Conservation (phyloP, 2,113 vertebrate genomes). For the Lamprologus speciosus region DNA sequence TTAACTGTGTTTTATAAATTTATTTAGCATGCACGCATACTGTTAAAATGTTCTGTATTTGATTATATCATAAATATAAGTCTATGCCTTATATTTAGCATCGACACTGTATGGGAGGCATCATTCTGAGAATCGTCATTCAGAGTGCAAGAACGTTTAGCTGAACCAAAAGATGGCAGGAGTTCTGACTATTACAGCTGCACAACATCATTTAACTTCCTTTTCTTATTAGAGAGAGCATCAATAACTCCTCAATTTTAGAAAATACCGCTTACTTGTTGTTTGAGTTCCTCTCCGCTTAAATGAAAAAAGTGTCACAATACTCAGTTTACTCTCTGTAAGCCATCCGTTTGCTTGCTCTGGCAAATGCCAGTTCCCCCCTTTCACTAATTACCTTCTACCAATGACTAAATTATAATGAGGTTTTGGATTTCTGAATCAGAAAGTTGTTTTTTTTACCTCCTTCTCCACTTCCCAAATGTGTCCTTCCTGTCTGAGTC, state of each 20-base stretch:
- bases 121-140: not conserved
- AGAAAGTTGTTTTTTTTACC: not conserved
- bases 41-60: not conserved
- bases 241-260: not conserved
- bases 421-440: slow-evolving; percentile 50
- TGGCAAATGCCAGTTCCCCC: slow-evolving; percentile 38
- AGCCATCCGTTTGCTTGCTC: slow-evolving; percentile 41
- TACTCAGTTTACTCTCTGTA: not conserved
- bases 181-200: not conserved
- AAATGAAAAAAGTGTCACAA: not conserved
- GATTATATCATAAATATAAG: not conserved
- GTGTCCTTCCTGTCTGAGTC: slow-evolving; percentile 37
- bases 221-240: not conserved
- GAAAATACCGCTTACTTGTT: not conserved
- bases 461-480: slow-evolving; percentile 23
- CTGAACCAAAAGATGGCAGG: not conserved
- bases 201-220: not conserved
- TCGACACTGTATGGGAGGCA: not conserved
- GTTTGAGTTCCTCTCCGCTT: not conserved
- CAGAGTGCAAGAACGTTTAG: not conserved
- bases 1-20: not conserved
- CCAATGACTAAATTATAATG: slow-evolving; percentile 56
- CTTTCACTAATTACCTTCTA: slow-evolving; percentile 42
- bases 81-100: not conserved
- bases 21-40: not conserved